phyloP scores from a whole-genome alignment of 2,113 vertebrate species.

The Prochilodus magdalenae region DNA sequence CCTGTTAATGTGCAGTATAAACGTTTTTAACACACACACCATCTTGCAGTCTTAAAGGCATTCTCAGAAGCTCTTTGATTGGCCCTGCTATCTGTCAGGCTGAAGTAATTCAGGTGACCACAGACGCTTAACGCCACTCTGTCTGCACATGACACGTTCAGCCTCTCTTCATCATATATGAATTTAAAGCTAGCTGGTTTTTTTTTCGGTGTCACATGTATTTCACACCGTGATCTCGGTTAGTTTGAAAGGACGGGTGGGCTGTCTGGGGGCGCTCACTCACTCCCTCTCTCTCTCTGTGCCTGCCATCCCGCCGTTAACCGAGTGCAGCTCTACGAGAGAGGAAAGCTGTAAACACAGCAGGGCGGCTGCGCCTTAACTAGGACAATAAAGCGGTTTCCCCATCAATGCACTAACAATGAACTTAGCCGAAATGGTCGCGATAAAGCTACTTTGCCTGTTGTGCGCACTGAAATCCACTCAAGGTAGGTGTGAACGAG shows the following conservation, averaged over 20 bases:
- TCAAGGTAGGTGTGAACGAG: conserved; percentile 71
- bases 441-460: conserved; percentile 69
- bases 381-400: conserved; percentile 80
- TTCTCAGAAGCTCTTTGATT: no score
- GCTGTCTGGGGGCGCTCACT: neutral
- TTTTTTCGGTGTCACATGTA: neutral
- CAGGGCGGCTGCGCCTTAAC: conserved; percentile 78
- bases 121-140: neutral
- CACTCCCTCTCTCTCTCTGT: conserved; percentile 35
- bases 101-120: neutral
- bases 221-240: neutral
- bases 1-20: neutral
- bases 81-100: no score
- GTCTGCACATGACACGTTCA: no score
- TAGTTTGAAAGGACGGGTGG: neutral
- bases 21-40: neutral
- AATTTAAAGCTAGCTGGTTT: neutral
- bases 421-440: conserved; percentile 71
- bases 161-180: no score
- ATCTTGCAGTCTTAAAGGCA: no score
- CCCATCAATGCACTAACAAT: conserved; percentile 77
- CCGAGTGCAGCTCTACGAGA: conserved; percentile 21
- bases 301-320: conserved; percentile 75
- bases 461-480: conserved; percentile 62
- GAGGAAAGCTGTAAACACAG: conserved; percentile 75